Percentiles rank a stretch among this genome's conserved stretches.
Evolutionary conservation across 2,113 vertebrate genomes (phyloP).

Genomic region (Morphnarchus princeps): DNA sequence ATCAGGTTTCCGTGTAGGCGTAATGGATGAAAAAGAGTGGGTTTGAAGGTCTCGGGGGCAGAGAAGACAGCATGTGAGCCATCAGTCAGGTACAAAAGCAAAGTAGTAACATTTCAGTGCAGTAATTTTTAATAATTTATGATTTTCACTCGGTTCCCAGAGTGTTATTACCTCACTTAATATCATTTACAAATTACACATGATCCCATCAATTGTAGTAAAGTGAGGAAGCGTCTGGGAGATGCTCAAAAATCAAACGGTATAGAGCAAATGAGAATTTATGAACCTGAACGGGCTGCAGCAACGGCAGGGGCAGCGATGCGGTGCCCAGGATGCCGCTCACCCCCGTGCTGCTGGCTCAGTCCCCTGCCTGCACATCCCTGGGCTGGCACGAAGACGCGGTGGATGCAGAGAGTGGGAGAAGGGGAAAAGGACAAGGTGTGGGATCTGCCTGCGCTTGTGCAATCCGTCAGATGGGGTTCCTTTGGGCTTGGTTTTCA

Average conservation of each 20-base stretch:
- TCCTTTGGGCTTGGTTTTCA: background rate
- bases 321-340: background rate
- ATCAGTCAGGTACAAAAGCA: conserved; percentile 48
- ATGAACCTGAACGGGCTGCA: background rate
- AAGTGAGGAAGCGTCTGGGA: conserved; percentile 67
- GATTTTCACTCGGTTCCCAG: conserved; percentile 50
- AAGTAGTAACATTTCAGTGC: conserved; percentile 26
- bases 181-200: conserved; percentile 69
- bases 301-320: accelerated
- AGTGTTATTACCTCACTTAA: conserved; percentile 69
- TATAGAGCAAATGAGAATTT: conserved; percentile 46
- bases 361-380: accelerated
- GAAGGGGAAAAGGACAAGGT: background rate
- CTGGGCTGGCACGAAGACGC: accelerated
- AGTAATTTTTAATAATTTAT: conserved; percentile 66
- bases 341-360: background rate
- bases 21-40: background rate
- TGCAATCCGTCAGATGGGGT: background rate
- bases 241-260: conserved; percentile 41
- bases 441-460: accelerated
- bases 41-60: conserved; percentile 33
- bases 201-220: conserved; percentile 64
- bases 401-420: background rate
- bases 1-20: background rate
- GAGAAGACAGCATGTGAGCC: background rate